A percentile compares a stretch with the other conserved stretches of the same genome.
Evolutionary conservation across 1,140 invertebrate genomes (phyloP).

Genomic region (Saccostrea cuccullata): DNA sequence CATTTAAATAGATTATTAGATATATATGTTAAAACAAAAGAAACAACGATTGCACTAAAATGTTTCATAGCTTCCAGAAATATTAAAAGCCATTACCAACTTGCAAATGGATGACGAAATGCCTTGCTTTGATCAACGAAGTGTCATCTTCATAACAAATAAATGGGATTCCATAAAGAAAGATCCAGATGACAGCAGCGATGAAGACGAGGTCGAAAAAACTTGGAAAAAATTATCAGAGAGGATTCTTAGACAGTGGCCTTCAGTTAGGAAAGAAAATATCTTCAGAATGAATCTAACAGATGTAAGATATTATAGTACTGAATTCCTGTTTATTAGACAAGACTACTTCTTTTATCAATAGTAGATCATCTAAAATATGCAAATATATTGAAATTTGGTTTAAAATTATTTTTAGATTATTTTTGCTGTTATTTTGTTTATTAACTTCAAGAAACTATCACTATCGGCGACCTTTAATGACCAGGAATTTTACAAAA

Average conservation of each 20-base stretch:
- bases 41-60: no score
- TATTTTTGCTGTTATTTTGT: no score
- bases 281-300: not conserved
- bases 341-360: no score
- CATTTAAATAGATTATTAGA: no score
- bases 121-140: not conserved
- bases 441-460: no score
- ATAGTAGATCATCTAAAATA: no score
- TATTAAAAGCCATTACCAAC: not conserved
- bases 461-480: no score
- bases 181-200: not conserved
- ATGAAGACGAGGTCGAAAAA: not conserved
- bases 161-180: not conserved
- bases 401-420: no score
- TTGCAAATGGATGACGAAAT: not conserved
- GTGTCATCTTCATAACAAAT: not conserved
- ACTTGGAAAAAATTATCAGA: not conserved
- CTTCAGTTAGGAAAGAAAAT: not conserved
- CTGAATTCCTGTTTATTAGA: no score
- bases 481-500: no score
- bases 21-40: no score
- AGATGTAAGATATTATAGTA: not conserved
- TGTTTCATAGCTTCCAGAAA: not conserved
- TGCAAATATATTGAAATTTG: no score
- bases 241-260: not conserved